Percentiles rank a stretch among this genome's conserved stretches.
phyloP scores from a whole-genome alignment of 2,888 invertebrate genomes.

The Aspidiotus destructor region DNA sequence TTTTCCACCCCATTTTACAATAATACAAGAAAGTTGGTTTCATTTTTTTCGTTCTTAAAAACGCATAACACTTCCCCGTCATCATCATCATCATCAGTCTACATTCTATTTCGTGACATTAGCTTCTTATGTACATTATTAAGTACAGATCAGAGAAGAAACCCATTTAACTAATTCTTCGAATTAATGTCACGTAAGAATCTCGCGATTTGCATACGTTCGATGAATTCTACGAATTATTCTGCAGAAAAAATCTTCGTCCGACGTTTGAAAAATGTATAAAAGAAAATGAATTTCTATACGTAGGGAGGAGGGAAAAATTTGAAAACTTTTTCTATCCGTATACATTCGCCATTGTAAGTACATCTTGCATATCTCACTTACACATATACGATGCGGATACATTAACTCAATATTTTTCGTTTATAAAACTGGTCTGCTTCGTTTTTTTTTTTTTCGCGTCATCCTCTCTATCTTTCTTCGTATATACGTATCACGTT shows the following conservation, averaged over 20 bases:
- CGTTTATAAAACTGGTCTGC: slow-evolving; percentile 1
- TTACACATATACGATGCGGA: too few relatives aligned
- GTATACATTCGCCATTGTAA: not conserved
- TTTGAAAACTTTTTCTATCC: not conserved
- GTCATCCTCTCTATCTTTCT: not conserved
- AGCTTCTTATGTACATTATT: too few relatives aligned
- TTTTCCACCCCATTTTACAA: too few relatives aligned
- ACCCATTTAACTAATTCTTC: not conserved
- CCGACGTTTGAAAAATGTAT: not conserved
- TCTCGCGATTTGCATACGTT: not conserved
- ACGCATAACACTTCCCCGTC: too few relatives aligned
- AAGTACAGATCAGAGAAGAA: too few relatives aligned
- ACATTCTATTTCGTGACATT: too few relatives aligned
- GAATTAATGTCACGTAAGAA: slow-evolving; percentile 1
- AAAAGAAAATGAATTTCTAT: not conserved
- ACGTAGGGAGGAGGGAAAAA: not conserved
- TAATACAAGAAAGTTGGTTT: too few relatives aligned
- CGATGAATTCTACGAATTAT: not conserved
- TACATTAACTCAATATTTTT: not conserved
- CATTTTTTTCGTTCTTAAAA: too few relatives aligned
- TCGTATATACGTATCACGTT: too few relatives aligned
- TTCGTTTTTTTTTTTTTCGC: not conserved
- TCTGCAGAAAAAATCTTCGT: not conserved
- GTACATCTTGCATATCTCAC: not conserved
- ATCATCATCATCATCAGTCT: too few relatives aligned